A percentile compares a stretch with the other conserved stretches of the same genome.
Conservation (phyloP, 2,888 invertebrate genomes). For the Graphium colonna region DNA sequence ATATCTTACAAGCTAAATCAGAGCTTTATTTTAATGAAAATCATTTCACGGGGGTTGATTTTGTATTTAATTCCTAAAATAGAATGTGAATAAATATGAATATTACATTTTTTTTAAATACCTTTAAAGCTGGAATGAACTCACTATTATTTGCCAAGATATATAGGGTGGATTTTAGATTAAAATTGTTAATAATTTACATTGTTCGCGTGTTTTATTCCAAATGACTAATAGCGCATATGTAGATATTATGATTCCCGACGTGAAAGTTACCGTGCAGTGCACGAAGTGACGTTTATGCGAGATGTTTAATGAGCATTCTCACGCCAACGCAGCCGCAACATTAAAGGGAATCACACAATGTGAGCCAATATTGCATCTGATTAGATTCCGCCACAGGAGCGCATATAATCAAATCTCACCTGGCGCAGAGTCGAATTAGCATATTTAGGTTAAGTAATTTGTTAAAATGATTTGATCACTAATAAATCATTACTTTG, state of each 20-base stretch:
- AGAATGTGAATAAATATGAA: too few relatives aligned
- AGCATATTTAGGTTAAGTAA: constrained; percentile 16
- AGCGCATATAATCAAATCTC: constrained; percentile 21
- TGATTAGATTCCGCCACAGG: constrained; percentile 18
- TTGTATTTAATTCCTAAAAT: too few relatives aligned
- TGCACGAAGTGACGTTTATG: constrained; percentile 12
- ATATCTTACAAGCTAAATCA: too few relatives aligned
- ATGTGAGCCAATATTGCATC: constrained; percentile 18
- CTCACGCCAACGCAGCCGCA: constrained; percentile 12
- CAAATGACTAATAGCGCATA: constrained; percentile 1
- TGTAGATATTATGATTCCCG: constrained; percentile 5
- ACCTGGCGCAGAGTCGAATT: constrained; percentile 10
- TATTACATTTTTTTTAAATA: too few relatives aligned
- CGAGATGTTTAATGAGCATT: constrained; percentile 21
- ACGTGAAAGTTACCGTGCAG: constrained; percentile 4
- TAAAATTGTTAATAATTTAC: too few relatives aligned
- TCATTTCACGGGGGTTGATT: too few relatives aligned
- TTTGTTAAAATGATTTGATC: constrained; percentile 7
- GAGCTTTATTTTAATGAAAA: too few relatives aligned
- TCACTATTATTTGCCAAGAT: too few relatives aligned
- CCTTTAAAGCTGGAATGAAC: too few relatives aligned
- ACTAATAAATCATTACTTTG: too few relatives aligned
- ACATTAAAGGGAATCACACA: constrained; percentile 17
- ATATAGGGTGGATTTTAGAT: too few relatives aligned
- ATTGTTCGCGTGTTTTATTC: not conserved